Evolutionary conservation across 2,113 vertebrate genomes (phyloP).

Genomic region (Electrona antarctica): DNA sequence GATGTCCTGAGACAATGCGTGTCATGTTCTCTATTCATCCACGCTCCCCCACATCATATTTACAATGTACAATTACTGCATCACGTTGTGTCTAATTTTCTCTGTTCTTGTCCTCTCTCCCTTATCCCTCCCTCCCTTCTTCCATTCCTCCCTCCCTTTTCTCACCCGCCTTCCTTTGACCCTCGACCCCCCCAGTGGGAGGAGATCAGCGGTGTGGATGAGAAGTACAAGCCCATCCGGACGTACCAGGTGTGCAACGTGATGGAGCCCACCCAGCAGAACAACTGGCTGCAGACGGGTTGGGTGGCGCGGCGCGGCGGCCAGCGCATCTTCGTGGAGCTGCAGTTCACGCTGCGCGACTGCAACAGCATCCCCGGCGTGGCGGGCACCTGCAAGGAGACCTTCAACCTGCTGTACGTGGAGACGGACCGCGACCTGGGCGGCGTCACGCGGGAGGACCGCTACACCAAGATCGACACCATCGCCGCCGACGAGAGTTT

Average conservation of each 20-base stretch:
- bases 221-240: slow-evolving; percentile 91
- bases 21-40: slow-evolving; percentile 31
- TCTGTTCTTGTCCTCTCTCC: not conserved
- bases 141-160: not conserved
- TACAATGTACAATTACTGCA: slow-evolving; percentile 6
- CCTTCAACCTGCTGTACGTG: slow-evolving; percentile 92
- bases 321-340: slow-evolving; percentile 95
- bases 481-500: slow-evolving; percentile 97
- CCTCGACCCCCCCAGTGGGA: slow-evolving; percentile 85
- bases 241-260: slow-evolving; percentile 98
- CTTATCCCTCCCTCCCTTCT: not conserved
- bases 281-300: slow-evolving; percentile 97
- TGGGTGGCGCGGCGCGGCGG: slow-evolving; percentile 89
- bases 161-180: not conserved
- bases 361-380: slow-evolving; percentile 97
- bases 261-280: slow-evolving; percentile 95
- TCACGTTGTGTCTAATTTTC: slow-evolving; percentile 11
- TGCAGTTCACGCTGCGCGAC: slow-evolving; percentile 95
- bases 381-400: slow-evolving; percentile 94
- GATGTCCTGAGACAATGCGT: slow-evolving; percentile 1
- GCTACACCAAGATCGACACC: slow-evolving; percentile 94
- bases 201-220: slow-evolving; percentile 96
- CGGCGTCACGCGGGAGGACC: slow-evolving; percentile 74
- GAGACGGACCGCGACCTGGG: slow-evolving; percentile 88
- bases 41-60: slow-evolving; percentile 35